Percentiles rank a stretch among this genome's conserved stretches.
Conservation (phyloP, 1,140 invertebrate genomes). For the Periplaneta americana region DNA sequence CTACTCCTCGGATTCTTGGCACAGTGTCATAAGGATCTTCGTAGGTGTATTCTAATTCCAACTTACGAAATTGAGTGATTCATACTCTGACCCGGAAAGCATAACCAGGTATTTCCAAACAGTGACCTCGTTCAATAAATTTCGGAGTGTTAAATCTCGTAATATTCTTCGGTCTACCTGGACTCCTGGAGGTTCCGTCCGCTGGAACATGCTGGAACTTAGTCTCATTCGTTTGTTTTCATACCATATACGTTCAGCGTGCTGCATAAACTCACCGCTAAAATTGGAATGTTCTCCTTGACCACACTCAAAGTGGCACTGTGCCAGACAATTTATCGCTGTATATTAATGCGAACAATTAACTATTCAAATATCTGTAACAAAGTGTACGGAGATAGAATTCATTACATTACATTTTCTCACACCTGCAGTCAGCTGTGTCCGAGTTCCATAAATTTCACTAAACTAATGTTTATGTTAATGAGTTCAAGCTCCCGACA, state of each 20-base stretch:
- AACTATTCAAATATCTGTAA: background rate
- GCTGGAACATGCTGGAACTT: background rate
- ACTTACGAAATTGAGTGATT: background rate
- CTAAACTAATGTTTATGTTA: background rate
- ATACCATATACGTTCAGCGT: background rate
- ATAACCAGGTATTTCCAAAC: background rate
- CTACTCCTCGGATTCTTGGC: background rate
- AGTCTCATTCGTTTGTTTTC: background rate
- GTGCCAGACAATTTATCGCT: background rate
- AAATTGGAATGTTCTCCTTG: background rate
- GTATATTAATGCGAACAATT: background rate
- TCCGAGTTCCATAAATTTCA: background rate
- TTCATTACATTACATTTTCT: background rate
- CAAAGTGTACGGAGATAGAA: background rate
- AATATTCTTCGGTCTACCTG: background rate
- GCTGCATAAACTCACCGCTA: background rate
- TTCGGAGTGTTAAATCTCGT: background rate
- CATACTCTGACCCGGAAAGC: background rate
- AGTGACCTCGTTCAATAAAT: background rate
- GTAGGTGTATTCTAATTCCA: background rate
- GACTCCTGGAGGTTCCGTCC: background rate
- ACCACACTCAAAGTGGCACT: background rate
- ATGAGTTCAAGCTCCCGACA: background rate
- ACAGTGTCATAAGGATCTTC: background rate
- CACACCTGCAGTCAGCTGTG: background rate